phyloP scores from a whole-genome alignment of 2,888 invertebrate genomes.

The Tachina lurida region DNA sequence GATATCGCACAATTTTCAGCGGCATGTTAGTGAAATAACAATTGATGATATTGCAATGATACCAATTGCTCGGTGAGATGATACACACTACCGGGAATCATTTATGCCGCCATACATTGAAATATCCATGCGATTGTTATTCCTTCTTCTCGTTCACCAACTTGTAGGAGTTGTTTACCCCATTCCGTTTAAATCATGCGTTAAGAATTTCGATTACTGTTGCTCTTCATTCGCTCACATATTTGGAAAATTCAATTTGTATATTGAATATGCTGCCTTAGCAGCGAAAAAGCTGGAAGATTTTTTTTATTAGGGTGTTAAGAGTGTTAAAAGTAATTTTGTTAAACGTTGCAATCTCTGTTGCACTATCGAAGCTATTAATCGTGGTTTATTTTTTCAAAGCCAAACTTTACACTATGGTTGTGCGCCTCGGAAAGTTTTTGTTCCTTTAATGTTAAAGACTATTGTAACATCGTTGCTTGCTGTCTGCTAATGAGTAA shows the following conservation, averaged over 20 bases:
- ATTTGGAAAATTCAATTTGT: constrained; percentile 65
- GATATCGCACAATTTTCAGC: constrained; percentile 66
- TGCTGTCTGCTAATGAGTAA: background rate
- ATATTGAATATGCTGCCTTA: constrained; percentile 4
- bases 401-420: constrained; percentile 11
- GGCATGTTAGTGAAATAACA: constrained; percentile 69
- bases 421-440: background rate
- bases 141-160: constrained; percentile 17
- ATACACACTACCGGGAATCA: constrained; percentile 9
- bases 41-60: constrained; percentile 70
- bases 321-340: constrained; percentile 70
- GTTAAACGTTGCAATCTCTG: constrained; percentile 66
- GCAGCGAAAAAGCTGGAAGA: background rate
- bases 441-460: background rate
- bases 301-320: constrained; percentile 4
- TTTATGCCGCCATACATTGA: constrained; percentile 21
- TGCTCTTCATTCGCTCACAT: constrained; percentile 35
- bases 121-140: constrained; percentile 16
- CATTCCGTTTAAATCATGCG: constrained; percentile 35
- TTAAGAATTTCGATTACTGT: constrained; percentile 49
- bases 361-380: constrained; percentile 64
- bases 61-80: constrained; percentile 55
- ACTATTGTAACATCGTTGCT: background rate
- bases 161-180: constrained; percentile 66
- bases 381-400: constrained; percentile 40